Evolutionary conservation across 2,113 vertebrate species (phyloP).

Genomic region (Megatriorchis doriae): DNA sequence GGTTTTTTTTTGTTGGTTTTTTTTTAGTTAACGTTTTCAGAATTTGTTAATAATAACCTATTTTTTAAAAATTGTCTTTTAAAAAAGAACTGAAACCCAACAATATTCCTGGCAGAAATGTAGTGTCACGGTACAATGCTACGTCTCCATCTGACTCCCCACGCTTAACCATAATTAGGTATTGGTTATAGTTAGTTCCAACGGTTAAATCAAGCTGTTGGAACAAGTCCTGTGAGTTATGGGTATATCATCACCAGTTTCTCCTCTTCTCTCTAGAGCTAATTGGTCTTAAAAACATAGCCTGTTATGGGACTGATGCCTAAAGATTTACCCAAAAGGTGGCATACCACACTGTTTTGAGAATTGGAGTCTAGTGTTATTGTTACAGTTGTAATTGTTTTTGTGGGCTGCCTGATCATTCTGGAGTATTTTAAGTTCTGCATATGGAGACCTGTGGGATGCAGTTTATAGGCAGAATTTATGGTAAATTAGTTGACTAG

Average conservation of each 20-base stretch:
- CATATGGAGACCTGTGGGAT: accelerated
- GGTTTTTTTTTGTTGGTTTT: background rate
- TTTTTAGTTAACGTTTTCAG: background rate
- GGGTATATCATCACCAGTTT: background rate
- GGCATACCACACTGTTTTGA: background rate
- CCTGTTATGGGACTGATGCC: background rate
- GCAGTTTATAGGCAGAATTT: background rate
- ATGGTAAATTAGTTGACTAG: background rate
- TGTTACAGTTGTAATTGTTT: background rate
- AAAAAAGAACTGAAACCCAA: background rate
- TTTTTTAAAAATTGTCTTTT: background rate
- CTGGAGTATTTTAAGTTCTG: background rate
- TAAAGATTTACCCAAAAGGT: background rate
- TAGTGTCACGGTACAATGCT: background rate
- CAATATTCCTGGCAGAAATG: background rate
- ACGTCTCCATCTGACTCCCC: background rate
- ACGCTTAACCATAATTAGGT: background rate
- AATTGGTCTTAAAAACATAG: background rate
- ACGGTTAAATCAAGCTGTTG: background rate
- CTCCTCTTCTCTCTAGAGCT: background rate
- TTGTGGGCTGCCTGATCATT: background rate
- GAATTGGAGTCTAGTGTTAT: background rate
- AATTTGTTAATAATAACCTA: background rate
- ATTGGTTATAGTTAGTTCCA: background rate
- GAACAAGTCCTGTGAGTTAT: background rate